A percentile compares a stretch with the other conserved stretches of the same genome.
Conservation (phyloP, 2,797 vertebrate species). For the Kryptolebias ocellatus region DNA sequence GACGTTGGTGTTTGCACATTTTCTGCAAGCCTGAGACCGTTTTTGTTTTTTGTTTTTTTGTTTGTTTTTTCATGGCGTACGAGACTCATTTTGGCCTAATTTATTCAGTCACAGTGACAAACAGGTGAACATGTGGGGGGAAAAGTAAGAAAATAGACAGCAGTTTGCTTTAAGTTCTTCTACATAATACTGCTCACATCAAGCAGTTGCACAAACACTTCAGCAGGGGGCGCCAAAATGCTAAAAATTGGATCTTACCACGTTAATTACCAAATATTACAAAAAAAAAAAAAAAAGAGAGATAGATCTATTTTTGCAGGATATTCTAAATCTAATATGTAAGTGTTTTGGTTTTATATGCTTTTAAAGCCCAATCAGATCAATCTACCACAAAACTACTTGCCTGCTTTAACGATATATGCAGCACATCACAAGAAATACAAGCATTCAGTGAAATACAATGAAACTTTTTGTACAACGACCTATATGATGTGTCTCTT, state of each 20-base stretch:
- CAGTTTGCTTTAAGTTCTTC: neutral
- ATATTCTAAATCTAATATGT: neutral
- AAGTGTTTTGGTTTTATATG: too few relatives aligned
- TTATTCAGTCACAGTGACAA: neutral
- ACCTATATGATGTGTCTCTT: too few relatives aligned
- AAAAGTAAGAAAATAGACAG: neutral
- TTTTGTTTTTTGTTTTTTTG: neutral
- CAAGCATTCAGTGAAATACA: too few relatives aligned
- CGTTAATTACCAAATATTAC: neutral
- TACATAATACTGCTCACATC: neutral
- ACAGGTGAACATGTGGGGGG: neutral
- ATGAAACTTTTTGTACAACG: too few relatives aligned
- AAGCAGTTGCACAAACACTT: slow-evolving; percentile 24
- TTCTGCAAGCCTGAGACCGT: neutral
- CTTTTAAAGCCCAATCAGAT: neutral
- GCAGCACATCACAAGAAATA: neutral
- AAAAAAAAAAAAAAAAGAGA: neutral
- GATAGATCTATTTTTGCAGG: neutral
- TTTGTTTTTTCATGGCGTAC: neutral
- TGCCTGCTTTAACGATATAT: too few relatives aligned
- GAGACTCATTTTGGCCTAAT: neutral
- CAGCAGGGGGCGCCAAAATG: slow-evolving; percentile 67
- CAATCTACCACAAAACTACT: neutral
- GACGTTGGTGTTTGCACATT: neutral
- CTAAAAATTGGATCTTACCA: slow-evolving; percentile 15